Evolutionary conservation across 2,888 invertebrate species (phyloP).

Genomic region (Drosophila buzzatii): DNA sequence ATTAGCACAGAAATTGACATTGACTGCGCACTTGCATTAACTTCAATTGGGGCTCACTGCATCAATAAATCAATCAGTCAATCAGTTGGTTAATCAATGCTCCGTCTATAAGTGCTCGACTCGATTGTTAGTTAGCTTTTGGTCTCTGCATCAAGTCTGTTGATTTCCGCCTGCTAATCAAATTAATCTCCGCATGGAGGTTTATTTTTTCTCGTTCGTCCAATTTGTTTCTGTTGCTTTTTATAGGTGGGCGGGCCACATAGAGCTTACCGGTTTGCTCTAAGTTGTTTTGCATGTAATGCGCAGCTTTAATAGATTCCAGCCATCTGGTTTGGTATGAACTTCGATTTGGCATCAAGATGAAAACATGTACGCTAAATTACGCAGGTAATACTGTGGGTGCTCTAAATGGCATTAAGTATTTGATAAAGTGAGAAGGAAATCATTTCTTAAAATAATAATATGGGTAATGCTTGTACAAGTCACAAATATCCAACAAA

Average conservation of each 20-base stretch:
- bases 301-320: conserved; percentile 46
- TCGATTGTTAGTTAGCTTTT: conserved; percentile 2
- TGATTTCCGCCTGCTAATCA: conserved; percentile 72
- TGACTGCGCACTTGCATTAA: conserved; percentile 8
- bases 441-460: not conserved
- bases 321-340: conserved; percentile 48
- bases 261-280: conserved; percentile 55
- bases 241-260: conserved; percentile 45
- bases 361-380: conserved; percentile 40
- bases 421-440: not conserved
- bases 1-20: conserved; percentile 1
- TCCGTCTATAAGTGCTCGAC: conserved; percentile 22
- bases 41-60: conserved; percentile 41
- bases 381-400: not conserved
- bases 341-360: conserved; percentile 32
- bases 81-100: conserved; percentile 32
- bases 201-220: conserved; percentile 17
- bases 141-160: conserved; percentile 13
- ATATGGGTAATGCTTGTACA: not conserved
- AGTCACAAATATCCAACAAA: not conserved
- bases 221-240: conserved; percentile 8
- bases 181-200: conserved; percentile 55
- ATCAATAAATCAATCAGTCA: conserved; percentile 33
- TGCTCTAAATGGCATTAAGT: conserved; percentile 15
- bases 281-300: conserved; percentile 74